phyloP scores from a whole-genome alignment of 2,888 invertebrate species.

The Erynnis tages region DNA sequence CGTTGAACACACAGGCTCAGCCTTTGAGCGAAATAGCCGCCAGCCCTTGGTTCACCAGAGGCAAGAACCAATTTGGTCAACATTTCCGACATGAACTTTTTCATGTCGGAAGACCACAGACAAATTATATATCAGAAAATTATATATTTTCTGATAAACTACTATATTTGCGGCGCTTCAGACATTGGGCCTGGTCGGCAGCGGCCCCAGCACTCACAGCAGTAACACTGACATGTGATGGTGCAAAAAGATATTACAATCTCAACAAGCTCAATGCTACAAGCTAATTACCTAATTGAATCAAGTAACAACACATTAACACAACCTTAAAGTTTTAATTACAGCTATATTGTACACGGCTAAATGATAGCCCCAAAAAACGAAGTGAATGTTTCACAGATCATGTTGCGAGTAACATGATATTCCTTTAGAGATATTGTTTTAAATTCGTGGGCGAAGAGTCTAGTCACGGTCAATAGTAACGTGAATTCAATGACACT shows the following conservation, averaged over 20 bases:
- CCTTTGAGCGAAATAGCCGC: too few species aligned
- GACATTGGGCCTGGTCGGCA: too few species aligned
- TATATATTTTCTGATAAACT: too few species aligned
- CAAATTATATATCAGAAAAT: too few species aligned
- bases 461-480: constrained; percentile 23
- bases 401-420: constrained; percentile 20
- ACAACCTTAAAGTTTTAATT: constrained; percentile 14
- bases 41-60: too few species aligned
- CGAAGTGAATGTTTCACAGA: constrained; percentile 21
- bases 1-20: too few species aligned
- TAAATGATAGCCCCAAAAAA: constrained; percentile 10
- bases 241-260: not conserved
- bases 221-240: too few species aligned
- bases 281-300: not conserved
- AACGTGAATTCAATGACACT: not conserved
- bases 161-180: too few species aligned
- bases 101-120: too few species aligned
- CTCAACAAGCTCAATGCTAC: not conserved
- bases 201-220: too few species aligned
- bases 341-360: not conserved
- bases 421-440: constrained; percentile 17
- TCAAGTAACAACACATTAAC: not conserved
- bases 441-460: constrained; percentile 22
- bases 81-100: too few species aligned
- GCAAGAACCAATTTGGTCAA: too few species aligned